phyloP scores from a whole-genome alignment of 1,140 invertebrate genomes.

The Drosophila jambulina region DNA sequence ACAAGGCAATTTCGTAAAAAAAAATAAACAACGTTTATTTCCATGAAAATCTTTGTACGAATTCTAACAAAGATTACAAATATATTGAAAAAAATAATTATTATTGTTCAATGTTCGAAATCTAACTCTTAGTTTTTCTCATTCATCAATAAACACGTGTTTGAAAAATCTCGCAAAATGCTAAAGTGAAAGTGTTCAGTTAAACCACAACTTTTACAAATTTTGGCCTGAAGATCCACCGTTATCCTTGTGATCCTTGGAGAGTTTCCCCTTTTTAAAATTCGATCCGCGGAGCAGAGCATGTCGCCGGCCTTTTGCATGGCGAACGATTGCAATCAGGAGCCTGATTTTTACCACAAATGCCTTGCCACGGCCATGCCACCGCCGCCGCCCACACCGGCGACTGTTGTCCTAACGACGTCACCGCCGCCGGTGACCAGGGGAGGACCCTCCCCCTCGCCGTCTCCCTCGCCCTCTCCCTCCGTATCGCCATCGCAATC shows the following conservation, averaged over 20 bases:
- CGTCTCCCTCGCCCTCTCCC: slow-evolving; percentile 17
- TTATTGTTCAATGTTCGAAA: neutral
- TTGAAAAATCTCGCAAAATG: slow-evolving; percentile 3
- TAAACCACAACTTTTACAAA: neutral
- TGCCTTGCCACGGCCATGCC: slow-evolving; percentile 29
- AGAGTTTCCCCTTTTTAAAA: neutral
- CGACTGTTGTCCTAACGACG: slow-evolving; percentile 36
- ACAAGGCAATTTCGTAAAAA: slow-evolving; percentile 3
- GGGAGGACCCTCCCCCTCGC: neutral
- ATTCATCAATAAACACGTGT: neutral
- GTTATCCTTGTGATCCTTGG: neutral
- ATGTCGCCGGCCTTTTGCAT: slow-evolving; percentile 77
- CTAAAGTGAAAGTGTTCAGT: neutral
- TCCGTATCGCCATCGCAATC: slow-evolving; percentile 22
- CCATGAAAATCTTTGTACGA: slow-evolving; percentile 2
- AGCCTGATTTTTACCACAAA: slow-evolving; percentile 47
- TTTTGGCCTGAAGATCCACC: neutral
- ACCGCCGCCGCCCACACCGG: slow-evolving; percentile 5
- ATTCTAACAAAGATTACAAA: neutral
- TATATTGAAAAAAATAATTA: neutral
- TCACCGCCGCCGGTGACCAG: slow-evolving; percentile 16
- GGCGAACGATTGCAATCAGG: slow-evolving; percentile 66
- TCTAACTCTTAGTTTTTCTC: neutral
- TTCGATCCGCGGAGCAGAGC: slow-evolving; percentile 33
- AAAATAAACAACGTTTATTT: slow-evolving; percentile 11